phyloP scores from a whole-genome alignment of 2,888 invertebrate genomes.

The Allacma fusca region DNA sequence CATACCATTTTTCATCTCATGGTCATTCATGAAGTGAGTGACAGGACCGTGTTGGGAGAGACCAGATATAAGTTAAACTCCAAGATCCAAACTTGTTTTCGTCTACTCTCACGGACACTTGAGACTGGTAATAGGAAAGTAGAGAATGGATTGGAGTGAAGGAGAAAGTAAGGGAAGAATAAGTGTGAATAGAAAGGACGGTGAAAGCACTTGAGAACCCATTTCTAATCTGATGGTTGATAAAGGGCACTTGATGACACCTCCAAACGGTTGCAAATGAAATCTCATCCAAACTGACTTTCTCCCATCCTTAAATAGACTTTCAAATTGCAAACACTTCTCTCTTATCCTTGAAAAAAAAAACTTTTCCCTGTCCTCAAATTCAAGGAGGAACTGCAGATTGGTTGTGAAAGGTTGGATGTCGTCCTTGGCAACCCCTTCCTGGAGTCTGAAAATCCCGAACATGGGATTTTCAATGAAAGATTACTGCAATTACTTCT shows the following conservation, averaged over 20 bases:
- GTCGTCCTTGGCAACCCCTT: background rate
- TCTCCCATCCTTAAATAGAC: slow-evolving; percentile 27
- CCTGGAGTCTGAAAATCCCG: background rate
- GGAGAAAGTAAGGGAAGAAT: background rate
- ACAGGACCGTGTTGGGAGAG: background rate
- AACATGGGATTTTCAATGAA: slow-evolving; percentile 14
- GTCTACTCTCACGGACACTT: background rate
- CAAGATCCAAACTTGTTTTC: background rate
- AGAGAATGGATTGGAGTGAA: background rate
- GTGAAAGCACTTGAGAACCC: slow-evolving; percentile 33
- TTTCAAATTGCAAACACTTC: slow-evolving; percentile 25
- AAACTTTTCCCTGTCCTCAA: background rate
- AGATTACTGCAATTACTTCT: slow-evolving; percentile 21
- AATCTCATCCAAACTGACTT: slow-evolving; percentile 37
- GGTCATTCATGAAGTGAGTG: too few species aligned
- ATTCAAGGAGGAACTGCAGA: too few species aligned
- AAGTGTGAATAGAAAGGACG: slow-evolving; percentile 1
- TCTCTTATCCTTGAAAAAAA: too few species aligned
- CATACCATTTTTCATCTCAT: too few species aligned
- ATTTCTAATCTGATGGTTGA: slow-evolving; percentile 45
- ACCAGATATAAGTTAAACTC: background rate
- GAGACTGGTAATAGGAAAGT: background rate
- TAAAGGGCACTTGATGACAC: slow-evolving; percentile 60
- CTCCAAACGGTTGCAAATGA: slow-evolving; percentile 50
- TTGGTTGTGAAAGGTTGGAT: too few species aligned